These are phyloP conservation scores for Holothuria leucospilota DNA, from an alignment of 53 echinoderm and acorn worm genomes.

Conservation along the genomic window DNA sequence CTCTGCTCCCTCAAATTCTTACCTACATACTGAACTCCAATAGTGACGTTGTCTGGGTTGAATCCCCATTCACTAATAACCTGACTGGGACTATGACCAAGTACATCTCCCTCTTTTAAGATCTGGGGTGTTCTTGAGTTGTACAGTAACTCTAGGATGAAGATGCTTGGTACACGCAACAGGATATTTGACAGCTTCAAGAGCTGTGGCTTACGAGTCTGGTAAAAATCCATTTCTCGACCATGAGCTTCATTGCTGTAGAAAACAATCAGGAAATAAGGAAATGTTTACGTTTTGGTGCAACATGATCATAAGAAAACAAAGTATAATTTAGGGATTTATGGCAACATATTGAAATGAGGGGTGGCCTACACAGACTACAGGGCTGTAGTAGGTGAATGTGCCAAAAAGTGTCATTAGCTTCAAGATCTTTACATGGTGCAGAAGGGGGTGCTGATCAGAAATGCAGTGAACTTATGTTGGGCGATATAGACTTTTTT, in stretches of 20 bases:
- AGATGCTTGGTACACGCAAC: slow-evolving; percentile 88
- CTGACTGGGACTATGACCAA: slow-evolving; percentile 55
- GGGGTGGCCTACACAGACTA: too few relatives aligned
- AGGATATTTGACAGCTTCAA: slow-evolving; percentile 80
- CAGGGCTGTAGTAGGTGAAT: too few relatives aligned
- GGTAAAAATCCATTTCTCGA: slow-evolving; percentile 34
- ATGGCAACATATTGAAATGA: too few relatives aligned
- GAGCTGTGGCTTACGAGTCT: slow-evolving; percentile 59
- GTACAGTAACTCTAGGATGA: slow-evolving; percentile 86
- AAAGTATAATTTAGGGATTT: too few relatives aligned
- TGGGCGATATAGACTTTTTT: too few relatives aligned
- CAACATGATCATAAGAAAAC: too few relatives aligned
- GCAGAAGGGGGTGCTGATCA: too few relatives aligned
- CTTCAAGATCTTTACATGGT: too few relatives aligned
- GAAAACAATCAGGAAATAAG: too few relatives aligned
- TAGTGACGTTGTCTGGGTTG: slow-evolving; percentile 75
- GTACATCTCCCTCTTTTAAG: slow-evolving; percentile 60
- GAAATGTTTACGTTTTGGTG: too few relatives aligned
- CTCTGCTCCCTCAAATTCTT: neutral
- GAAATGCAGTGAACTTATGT: too few relatives aligned
- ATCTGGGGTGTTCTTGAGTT: slow-evolving; percentile 67
- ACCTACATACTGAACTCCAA: slow-evolving; percentile 93
- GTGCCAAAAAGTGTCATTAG: too few relatives aligned
- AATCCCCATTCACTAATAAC: slow-evolving; percentile 74
- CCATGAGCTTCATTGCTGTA: neutral